Conservation (phyloP, 2,113 vertebrate species). For the Elaphurus davidianus region DNA sequence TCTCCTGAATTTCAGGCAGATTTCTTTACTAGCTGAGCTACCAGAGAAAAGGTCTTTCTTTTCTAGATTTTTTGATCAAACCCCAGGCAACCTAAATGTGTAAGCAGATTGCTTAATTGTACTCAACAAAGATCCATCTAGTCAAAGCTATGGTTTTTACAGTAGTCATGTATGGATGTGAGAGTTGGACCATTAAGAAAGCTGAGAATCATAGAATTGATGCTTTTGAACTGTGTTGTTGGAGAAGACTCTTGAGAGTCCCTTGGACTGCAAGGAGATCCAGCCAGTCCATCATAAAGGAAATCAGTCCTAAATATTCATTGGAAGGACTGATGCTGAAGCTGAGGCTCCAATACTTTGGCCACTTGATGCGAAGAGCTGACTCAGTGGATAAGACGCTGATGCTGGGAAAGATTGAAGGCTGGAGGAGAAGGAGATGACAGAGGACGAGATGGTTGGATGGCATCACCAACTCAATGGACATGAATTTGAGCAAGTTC, state of each 20-base stretch:
- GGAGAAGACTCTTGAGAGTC: neutral
- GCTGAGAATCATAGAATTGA: neutral
- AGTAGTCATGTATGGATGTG: neutral
- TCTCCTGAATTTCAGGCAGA: neutral
- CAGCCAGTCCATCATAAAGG: fast-evolving
- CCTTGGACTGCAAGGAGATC: neutral
- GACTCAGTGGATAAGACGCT: neutral
- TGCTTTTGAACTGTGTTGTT: neutral
- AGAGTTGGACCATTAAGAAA: neutral
- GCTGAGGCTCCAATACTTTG: neutral
- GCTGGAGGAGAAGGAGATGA: neutral
- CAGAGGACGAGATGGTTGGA: neutral
- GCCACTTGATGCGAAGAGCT: neutral
- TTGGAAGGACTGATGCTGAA: neutral
- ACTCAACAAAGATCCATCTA: neutral
- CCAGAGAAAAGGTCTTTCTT: neutral
- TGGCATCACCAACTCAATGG: neutral
- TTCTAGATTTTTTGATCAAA: neutral
- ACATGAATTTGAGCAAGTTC: neutral
- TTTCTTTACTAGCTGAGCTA: neutral
- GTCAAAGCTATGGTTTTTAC: neutral
- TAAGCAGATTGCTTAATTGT: neutral
- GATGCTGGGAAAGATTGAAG: neutral
- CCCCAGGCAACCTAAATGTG: neutral
- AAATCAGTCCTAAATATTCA: neutral